These are phyloP conservation scores for Drosophila pseudoobscura DNA, from an alignment of 1,140 invertebrate species.

Conservation along the genomic window DNA sequence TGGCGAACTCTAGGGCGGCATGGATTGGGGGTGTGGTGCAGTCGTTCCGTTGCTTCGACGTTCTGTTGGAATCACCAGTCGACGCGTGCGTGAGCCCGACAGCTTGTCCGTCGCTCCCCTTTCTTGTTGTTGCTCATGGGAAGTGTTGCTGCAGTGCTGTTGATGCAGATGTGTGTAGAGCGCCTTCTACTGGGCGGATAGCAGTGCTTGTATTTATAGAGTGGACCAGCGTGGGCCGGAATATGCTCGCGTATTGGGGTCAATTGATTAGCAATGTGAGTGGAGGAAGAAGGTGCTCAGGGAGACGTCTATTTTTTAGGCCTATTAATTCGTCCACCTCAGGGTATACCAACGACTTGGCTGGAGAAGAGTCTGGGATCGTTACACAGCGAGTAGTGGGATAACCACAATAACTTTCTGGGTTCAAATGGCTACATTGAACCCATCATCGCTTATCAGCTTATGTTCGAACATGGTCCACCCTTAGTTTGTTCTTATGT, in stretches of 20 bases:
- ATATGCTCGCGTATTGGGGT: conserved; percentile 64
- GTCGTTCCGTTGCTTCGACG: conserved; percentile 42
- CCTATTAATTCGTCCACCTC: neutral
- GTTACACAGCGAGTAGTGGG: too few relatives aligned
- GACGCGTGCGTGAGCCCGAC: conserved; percentile 27
- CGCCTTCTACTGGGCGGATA: conserved; percentile 50
- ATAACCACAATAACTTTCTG: too few relatives aligned
- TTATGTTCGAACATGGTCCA: conserved; percentile 54
- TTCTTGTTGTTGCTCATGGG: conserved; percentile 30
- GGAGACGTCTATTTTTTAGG: conserved; percentile 38
- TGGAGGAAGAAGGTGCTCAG: conserved; percentile 35
- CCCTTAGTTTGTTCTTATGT: conserved; percentile 37
- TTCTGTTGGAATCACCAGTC: conserved; percentile 30
- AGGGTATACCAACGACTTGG: too few relatives aligned
- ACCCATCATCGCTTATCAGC: conserved; percentile 6
- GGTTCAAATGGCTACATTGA: neutral
- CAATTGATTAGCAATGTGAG: conserved; percentile 58
- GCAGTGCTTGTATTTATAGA: conserved; percentile 67
- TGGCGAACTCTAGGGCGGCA: conserved; percentile 8
- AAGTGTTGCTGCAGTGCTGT: conserved; percentile 54
- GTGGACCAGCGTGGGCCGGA: conserved; percentile 63
- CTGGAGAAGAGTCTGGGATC: too few relatives aligned
- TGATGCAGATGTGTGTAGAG: conserved; percentile 61
- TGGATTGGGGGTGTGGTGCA: conserved; percentile 35
- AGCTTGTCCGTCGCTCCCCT: conserved; percentile 5